Conservation (phyloP, 2,113 vertebrate genomes). For the Oxygymnocypris stewartii region DNA sequence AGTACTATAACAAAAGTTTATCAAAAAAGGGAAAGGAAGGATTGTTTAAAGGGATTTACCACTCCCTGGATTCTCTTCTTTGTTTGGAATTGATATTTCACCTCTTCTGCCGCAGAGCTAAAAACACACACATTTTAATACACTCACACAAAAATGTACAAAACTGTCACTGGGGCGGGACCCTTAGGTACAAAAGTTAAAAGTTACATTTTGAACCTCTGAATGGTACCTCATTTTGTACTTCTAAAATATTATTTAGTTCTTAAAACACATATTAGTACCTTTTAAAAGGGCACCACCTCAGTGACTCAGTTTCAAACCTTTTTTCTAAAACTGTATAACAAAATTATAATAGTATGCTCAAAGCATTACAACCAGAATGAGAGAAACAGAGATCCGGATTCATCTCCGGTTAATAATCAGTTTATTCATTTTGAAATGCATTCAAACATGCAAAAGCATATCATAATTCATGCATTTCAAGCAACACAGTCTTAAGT, state of each 20-base stretch:
- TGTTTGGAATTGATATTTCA: constrained; percentile 72
- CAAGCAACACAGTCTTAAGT: background rate
- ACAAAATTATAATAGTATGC: constrained; percentile 11
- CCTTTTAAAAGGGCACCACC: background rate
- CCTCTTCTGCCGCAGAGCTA: constrained; percentile 68
- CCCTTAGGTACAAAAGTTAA: background rate
- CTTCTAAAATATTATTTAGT: background rate
- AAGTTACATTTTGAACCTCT: background rate
- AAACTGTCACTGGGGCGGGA: no score
- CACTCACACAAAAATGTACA: no score
- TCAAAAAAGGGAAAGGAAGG: background rate
- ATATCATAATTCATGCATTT: background rate
- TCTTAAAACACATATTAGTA: background rate
- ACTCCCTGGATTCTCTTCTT: constrained; percentile 68
- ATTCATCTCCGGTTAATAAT: background rate
- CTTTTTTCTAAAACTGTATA: background rate
- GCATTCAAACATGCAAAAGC: background rate
- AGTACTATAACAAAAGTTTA: background rate
- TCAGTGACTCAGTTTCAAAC: background rate
- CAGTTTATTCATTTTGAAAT: background rate
- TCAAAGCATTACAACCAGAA: background rate
- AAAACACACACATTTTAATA: constrained; percentile 52
- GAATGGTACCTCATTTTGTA: background rate
- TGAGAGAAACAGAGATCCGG: background rate
- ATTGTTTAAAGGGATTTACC: constrained; percentile 61